Conservation (phyloP, 2,113 vertebrate genomes). For the Melozone crissalis region DNA sequence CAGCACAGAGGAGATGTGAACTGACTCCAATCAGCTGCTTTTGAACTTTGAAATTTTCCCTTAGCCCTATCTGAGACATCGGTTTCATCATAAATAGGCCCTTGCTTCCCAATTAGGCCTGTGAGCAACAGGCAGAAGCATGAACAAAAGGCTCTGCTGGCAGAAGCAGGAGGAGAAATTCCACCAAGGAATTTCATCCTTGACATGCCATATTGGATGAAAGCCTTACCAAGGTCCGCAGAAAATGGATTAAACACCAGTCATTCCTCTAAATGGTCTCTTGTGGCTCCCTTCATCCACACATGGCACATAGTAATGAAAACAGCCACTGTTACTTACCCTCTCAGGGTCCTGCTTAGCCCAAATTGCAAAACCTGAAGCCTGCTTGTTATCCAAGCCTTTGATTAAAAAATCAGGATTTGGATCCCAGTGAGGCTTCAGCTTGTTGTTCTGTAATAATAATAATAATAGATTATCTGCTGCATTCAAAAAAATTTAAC, state of each 20-base stretch:
- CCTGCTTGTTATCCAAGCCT: neutral
- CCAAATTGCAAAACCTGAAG: neutral
- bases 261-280: neutral
- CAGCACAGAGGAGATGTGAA: neutral
- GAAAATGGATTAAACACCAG: neutral
- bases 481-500: neutral
- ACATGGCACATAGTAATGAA: neutral
- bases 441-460: neutral
- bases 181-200: neutral
- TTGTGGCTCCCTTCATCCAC: neutral
- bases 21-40: neutral
- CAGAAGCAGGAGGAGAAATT: neutral
- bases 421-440: neutral
- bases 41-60: neutral
- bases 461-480: neutral
- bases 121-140: neutral
- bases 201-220: neutral
- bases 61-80: neutral
- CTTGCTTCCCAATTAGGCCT: neutral
- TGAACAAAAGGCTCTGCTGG: neutral
- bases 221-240: neutral
- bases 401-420: neutral
- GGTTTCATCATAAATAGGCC: neutral
- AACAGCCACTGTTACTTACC: neutral
- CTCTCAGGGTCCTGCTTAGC: neutral